Base-by-base conservation (phyloP, 2,113 vertebrate genomes). In the Lasiurus cinereus region DNA sequence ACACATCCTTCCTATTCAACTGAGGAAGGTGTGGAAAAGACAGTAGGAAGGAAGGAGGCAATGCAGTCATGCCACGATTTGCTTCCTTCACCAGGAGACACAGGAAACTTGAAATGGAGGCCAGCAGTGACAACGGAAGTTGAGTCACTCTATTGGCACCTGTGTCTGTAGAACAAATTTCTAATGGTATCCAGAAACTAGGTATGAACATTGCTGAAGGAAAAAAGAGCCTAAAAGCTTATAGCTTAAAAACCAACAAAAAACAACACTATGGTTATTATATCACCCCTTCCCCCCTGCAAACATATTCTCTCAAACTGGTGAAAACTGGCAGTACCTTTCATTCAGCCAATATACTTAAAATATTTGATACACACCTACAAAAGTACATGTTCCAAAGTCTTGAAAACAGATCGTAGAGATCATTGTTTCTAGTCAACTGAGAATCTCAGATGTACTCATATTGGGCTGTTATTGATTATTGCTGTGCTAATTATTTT, bases 401-500 rank as follows among this genome's bases (percentile, higher is more conserved):
- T 21, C 6, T 80, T 90, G 52, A 12, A 64, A 64, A 84, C 9
- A 91, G 56, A 59, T 52, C 7, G 31, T 50, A 27, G 48, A 59
- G 43, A 76, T 76, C 43, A 50, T 43, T 29, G 22, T 43, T 74
- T 82, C 84, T 85, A 22, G 85, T 95, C 33, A 95, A 64, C 0
- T 78, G 62, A 88, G 59, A 92, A 67, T 39, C 84, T 80, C 73
- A 87, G 66, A 89, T 39, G 22, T 66, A 67, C 48, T 74, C 90
- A 24, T 48, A 24, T 11, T 13, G 62, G 88, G 31, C 69, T 91
- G 70, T 64, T 74, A 77, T 69, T 93, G 87, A 94, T 90, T 87
- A 90, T 16, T 74, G 46, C 70, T 66, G 22, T 11, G 43, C 22
- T 80, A 43, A 93, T 82, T 89, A 90, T 93, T 96, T 90, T 92